Evolutionary conservation across 2,797 vertebrate species (phyloP), one percentile per base, ranked within the genome.

Genomic region (Gymnothorax javanicus): DNA sequence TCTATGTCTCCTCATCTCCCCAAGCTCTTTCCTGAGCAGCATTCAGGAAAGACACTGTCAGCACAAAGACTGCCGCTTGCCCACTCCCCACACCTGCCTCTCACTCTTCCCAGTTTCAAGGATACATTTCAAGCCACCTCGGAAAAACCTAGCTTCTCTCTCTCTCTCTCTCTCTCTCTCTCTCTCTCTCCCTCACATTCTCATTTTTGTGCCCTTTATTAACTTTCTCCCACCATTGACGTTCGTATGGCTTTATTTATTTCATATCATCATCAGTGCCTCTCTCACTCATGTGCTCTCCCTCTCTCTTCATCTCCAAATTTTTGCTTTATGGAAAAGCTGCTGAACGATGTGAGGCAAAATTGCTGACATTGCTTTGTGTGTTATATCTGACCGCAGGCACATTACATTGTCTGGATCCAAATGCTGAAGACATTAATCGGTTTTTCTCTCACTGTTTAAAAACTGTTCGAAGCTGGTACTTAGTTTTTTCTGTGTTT

Each of bases 121-220:
- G 89, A 87, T 87, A 90, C 91, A 94, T 94, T 93, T 90, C 88
- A 91, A 95, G 91, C 92, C 94, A 94, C 94, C 94, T 94, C 94
- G 91, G 88, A 89, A 86, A 88, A 87, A 33, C 84, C 58, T 73
- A 2, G 15, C 67, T 79, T 73, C 62, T 89, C 54, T 87, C 84
- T 69, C 81, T 89, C 59, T 89, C 85, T 86, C 82, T 90, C 20
- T 71, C 69, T 71, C n/a, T 33, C 69, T 73, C 25, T 73, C 64
- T 67, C 64, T 67, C 64, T n/a, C 20, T n/a, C 20, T 67, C 64
- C 4, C 13, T 64, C 60, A 17, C 0, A 4, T 20, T 64, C 60
- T 64, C 60, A 17, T 20, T 13, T 15, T 64, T 20, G 15, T 13
- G 13, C 12, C 23, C 2, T 12, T 8, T n/a, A 7, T 9, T 67